A percentile compares a stretch with the other conserved stretches of the same genome.
These are phyloP conservation scores for Glaucopsyche alexis DNA, from an alignment of 2,888 invertebrate genomes.

Conservation along the genomic window DNA sequence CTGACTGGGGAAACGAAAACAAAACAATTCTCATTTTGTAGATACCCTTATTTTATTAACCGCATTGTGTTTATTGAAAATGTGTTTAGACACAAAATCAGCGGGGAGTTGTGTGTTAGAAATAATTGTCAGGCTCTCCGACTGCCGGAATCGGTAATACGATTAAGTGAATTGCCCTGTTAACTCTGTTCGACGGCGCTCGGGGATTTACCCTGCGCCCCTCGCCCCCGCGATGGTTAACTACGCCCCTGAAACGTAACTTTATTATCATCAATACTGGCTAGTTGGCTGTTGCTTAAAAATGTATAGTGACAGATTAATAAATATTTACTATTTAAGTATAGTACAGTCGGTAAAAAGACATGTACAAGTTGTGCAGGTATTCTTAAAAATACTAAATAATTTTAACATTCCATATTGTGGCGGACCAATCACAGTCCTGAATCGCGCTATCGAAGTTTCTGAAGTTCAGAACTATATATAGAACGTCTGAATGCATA, in stretches of 20 bases:
- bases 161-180: conserved; percentile 16
- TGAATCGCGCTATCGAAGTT: no score
- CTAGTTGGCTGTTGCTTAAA: neutral
- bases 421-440: no score
- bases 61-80: conserved; percentile 14
- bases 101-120: conserved; percentile 16
- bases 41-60: neutral
- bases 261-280: neutral
- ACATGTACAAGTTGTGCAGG: no score
- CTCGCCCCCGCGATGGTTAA: conserved; percentile 4
- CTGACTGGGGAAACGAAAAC: neutral
- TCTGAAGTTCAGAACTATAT: no score
- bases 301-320: no score
- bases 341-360: no score
- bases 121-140: conserved; percentile 20
- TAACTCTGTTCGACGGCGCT: conserved; percentile 15
- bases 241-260: neutral
- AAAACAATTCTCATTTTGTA: neutral
- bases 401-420: no score
- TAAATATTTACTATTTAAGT: no score
- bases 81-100: conserved; percentile 2
- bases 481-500: no score
- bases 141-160: conserved; percentile 19
- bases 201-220: neutral
- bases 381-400: no score